Evolutionary conservation across 92 coral and sea anemone genomes (phyloP), one percentile per base, ranked within the genome.

Genomic region (Meandrina meandrites): DNA sequence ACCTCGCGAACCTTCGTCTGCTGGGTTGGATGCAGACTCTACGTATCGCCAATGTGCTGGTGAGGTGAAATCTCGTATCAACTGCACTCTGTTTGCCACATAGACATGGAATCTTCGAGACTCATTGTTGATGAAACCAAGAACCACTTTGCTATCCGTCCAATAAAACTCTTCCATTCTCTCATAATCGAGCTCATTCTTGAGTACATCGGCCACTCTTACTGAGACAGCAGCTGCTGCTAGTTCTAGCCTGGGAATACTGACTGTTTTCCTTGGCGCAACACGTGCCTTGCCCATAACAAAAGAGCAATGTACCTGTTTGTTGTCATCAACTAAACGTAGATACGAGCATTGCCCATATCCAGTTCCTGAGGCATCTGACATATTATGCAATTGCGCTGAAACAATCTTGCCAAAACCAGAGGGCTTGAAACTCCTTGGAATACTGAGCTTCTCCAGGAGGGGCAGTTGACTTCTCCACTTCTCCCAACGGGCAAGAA

Each of bases 1-100:
- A 22, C 86, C 88, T 10, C 88, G 51, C 72, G 91, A 91, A 10
- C 89, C 93, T 82, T 91, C 93, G 48, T 91, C 91, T 82, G 91
- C 89, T 66, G 88, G 86, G 88, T 72, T 87, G 28, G 64, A 57
- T 35, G 58, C 31, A 24, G 83, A 79, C 37, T 84, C 89, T 70
- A 90, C 87, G 58, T 85, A 86, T 17, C 56, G 73, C 90, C 90
- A 86, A 58, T 86, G 90, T 1, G 51, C 69, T n/a, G 90, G 90
- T 24, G 87, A 48, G 14, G 91, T 81, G n/a, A n/a, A n/a, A n/a
- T n/a, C n/a, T n/a, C n/a, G n/a, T n/a, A n/a, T n/a, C n/a, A n/a
- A n/a, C n/a, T n/a, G n/a, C n/a, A n/a, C n/a, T n/a, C n/a, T n/a
- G n/a, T 0, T 76, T 71, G 79, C 54, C 30, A 71, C 70, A 19